Base-by-base conservation (phyloP, 2,888 invertebrate species). In the Aleiodes testaceus region DNA sequence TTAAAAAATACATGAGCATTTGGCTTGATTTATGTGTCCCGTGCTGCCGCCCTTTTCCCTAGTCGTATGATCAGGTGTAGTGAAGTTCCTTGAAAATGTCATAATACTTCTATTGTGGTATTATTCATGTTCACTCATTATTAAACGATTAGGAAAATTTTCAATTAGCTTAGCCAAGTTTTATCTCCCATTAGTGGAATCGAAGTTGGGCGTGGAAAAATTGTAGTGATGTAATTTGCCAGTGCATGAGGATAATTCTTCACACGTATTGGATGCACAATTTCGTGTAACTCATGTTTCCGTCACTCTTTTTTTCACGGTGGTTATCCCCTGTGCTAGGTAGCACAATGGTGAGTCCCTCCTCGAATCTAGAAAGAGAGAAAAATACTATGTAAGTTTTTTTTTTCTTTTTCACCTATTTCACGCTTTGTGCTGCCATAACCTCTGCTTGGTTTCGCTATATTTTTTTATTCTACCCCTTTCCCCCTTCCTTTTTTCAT, bases 181-280 rank as follows among this genome's bases (percentile, higher is more conserved):
- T 36, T 9, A 11, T 36, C 11, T 2, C 36, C 7, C 36, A 9
- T 36, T 36, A 2, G 16, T 9, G 14, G 36, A 11, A 36, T 36
- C 42, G 59, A 59, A 42, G 14, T 16, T 14, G 18, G 16, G 36
- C 16, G 59, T 47, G 4, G n/a, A 22, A 22, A 45, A n/a, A 4
- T 20, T 73, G 52, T 69, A 72, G 70, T 79, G 79, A 79, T 78
- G 74, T 75, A 78, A 80, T 79, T 77, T 78, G 7, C 75, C 14
- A 36, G 52, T 4, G 4, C 22, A 20, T 74, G 74, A 73, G 75
- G 77, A 77, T 77, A 75, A 78, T 78, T 79, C 76, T 75, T 74
- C 69, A 74, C 75, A 77, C 75, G 77, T 78, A 77, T 74, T 74
- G 69, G 22, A 0, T 36, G 66, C 64, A 70, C 65, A 69, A 64